A percentile compares a stretch with the other conserved stretches of the same genome.
These are phyloP conservation scores for Crypturellus tataupa DNA, from an alignment of 2,797 vertebrate species.

Conservation along the genomic window DNA sequence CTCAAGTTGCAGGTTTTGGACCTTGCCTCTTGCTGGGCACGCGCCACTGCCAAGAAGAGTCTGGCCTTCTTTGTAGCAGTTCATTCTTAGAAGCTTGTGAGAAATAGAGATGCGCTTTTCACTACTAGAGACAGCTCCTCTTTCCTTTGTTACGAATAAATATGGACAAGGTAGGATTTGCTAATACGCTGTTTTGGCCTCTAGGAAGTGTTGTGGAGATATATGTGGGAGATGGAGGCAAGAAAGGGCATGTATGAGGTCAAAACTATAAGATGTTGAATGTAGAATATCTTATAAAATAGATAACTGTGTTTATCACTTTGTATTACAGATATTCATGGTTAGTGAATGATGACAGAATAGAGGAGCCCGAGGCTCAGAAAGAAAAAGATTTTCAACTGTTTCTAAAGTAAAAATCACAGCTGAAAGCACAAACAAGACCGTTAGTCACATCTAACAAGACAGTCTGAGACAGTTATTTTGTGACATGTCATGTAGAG, in stretches of 20 bases:
- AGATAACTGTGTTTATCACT: neutral
- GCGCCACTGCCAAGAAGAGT: neutral
- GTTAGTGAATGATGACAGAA: neutral
- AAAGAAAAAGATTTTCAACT: neutral
- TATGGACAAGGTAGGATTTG: neutral
- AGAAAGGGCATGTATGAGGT: neutral
- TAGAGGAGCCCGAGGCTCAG: neutral
- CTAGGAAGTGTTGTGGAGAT: neutral
- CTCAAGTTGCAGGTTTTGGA: neutral
- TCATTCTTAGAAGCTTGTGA: neutral
- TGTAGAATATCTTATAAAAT: neutral
- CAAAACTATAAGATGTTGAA: neutral
- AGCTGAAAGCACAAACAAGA: neutral
- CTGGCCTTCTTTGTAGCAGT: neutral
- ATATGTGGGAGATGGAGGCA: neutral
- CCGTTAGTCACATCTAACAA: neutral
- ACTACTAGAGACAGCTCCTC: neutral
- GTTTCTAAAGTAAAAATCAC: neutral
- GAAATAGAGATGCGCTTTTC: neutral
- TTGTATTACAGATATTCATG: neutral
- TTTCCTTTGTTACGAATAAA: neutral
- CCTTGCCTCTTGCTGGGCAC: neutral
- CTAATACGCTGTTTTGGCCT: neutral
- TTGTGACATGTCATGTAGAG: neutral
- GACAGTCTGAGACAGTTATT: neutral